A percentile compares a stretch with the other conserved stretches of the same genome.
Conservation (phyloP, 2,888 invertebrate genomes). For the Rosalia funebris region DNA sequence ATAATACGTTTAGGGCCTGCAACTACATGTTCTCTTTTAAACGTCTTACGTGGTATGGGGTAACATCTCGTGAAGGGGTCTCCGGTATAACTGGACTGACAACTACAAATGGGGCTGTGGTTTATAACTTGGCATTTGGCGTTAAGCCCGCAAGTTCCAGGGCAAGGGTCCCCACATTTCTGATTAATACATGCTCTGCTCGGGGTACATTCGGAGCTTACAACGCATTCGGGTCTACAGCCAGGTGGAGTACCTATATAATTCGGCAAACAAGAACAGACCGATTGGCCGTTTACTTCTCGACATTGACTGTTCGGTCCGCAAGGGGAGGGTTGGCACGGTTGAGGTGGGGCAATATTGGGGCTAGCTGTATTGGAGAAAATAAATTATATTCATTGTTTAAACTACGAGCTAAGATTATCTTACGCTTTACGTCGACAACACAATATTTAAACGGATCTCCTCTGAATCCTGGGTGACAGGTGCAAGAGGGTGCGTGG, state of each 20-base stretch:
- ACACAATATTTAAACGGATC: constrained; percentile 71
- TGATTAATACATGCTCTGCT: constrained; percentile 75
- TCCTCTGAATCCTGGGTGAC: constrained; percentile 71
- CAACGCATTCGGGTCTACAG: constrained; percentile 78
- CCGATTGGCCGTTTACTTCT: constrained; percentile 74
- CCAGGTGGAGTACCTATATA: constrained; percentile 75
- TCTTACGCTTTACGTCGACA: constrained; percentile 62
- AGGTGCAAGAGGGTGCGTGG: constrained; percentile 74
- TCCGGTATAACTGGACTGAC: constrained; percentile 70
- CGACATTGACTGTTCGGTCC: constrained; percentile 83
- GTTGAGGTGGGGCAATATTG: constrained; percentile 62
- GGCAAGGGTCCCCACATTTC: constrained; percentile 79
- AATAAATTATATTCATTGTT: not conserved
- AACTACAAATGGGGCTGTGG: constrained; percentile 78
- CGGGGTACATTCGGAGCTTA: constrained; percentile 76
- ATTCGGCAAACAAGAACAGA: constrained; percentile 76
- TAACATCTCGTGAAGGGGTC: constrained; percentile 74
- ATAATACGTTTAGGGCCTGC: no score
- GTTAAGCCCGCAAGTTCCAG: constrained; percentile 78
- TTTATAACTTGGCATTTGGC: constrained; percentile 78
- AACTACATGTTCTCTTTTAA: no score
- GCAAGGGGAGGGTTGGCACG: constrained; percentile 75
- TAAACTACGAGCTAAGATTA: constrained; percentile 7
- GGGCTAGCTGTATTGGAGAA: constrained; percentile 31
- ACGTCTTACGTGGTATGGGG: constrained; percentile 62